Evolutionary conservation across 2,113 vertebrate species (phyloP), one percentile per base, ranked within the genome.

Genomic region (Leucopsar rothschildi): DNA sequence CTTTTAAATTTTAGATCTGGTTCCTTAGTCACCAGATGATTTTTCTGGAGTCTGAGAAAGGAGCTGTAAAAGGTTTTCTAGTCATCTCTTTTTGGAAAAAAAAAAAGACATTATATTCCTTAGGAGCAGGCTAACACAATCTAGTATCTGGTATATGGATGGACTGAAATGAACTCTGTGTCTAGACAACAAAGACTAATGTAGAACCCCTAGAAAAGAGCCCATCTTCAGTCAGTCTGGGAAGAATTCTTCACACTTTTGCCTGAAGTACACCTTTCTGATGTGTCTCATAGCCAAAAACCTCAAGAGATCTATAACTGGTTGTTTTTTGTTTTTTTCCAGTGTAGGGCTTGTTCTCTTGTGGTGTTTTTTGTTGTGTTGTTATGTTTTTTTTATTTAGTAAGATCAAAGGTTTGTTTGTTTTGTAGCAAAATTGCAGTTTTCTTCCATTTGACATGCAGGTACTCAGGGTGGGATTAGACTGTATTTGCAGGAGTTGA

Each of bases 381-480:
- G 11, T 53, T 49, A n/a, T 63, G 1, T 12, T 35, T 23, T 55
- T 31, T 23, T 23, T 50, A 15, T 53, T 53, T 28, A 65, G 29
- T n/a, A 81, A 55, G 28, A 45, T 73, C 1, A 61, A 6, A 19
- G n/a, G 40, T 91, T 39, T 44, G 9, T 77, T 56, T 66, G 9
- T 33, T 95, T 53, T 60, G 17, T 55, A 15, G 18, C 52, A 88
- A 47, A 86, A 90, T 87, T 76, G 81, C 39, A 15, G 4, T 68
- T 79, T 87, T 94, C 31, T 23, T 61, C 70, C 73, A 29, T 90
- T 81, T 91, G 57, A 47, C 3, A 4, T 8, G 8, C 77, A 98
- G 99, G 99, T 92, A 99, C 98, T 92, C 99, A 99, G 80, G 99
- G 99, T 45, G 99, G 99, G 71, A 99, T 99, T 97, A 97, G 99